These are phyloP conservation scores for Zaprionus davidi DNA, from an alignment of 1,140 invertebrate genomes.

Conservation along the genomic window DNA sequence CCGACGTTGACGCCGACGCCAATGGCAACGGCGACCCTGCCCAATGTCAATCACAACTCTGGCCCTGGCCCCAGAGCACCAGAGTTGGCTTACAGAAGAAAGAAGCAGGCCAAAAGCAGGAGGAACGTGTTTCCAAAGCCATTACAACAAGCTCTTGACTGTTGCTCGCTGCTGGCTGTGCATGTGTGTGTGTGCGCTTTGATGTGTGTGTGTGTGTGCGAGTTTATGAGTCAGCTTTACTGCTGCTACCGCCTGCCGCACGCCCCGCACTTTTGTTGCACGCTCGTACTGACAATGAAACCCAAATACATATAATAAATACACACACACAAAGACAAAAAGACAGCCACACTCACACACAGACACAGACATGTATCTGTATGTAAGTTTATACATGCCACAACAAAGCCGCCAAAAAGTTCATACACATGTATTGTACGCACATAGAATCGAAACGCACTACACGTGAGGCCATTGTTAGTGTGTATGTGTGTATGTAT, in stretches of 20 bases:
- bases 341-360: conserved; percentile 24
- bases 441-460: conserved; percentile 64
- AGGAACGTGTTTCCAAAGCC: conserved; percentile 64
- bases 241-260: conserved; percentile 13
- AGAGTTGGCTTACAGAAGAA: conserved; percentile 42
- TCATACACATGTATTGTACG: conserved; percentile 25
- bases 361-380: neutral
- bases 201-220: conserved; percentile 16
- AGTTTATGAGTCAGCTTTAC: conserved; percentile 49
- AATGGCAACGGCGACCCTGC: conserved; percentile 60
- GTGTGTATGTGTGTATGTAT: conserved; percentile 37
- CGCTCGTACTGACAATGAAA: conserved; percentile 58
- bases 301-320: conserved; percentile 27
- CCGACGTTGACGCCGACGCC: conserved; percentile 13
- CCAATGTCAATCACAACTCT: conserved; percentile 71
- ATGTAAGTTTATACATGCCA: neutral
- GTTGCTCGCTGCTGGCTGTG: conserved; percentile 12
- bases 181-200: conserved; percentile 15
- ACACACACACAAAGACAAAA: conserved; percentile 3
- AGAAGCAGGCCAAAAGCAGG: conserved; percentile 69
- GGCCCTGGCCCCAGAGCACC: conserved; percentile 51
- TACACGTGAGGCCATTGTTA: conserved; percentile 36
- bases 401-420: conserved; percentile 27
- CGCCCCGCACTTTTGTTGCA: conserved; percentile 45
- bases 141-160: conserved; percentile 67